These are phyloP conservation scores for Clavelina lepadiformis DNA, from an alignment of 23 tunicate genomes.

Conservation along the genomic window DNA sequence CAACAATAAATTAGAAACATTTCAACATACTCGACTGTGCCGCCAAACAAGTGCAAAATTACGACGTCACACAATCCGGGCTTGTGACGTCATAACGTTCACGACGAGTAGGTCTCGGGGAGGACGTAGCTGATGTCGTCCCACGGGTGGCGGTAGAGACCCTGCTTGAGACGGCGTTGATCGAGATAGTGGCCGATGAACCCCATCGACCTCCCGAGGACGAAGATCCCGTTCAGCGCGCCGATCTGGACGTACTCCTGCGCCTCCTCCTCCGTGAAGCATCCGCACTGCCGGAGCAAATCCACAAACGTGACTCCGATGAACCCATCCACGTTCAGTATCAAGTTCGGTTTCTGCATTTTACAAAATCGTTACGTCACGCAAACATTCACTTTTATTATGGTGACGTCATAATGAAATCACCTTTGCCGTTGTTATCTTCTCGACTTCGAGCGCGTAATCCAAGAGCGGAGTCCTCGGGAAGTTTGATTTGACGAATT, in stretches of 20 bases:
- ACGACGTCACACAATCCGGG: too few relatives aligned
- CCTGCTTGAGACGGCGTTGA: constrained; percentile 90
- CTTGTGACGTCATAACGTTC: not conserved
- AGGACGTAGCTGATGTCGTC: constrained; percentile 97
- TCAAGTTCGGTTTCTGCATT: constrained; percentile 92
- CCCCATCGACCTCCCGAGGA: constrained; percentile 93
- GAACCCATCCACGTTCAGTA: constrained; percentile 95
- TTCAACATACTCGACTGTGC: too few relatives aligned
- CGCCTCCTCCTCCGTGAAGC: constrained; percentile 97
- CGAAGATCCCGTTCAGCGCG: constrained; percentile 91
- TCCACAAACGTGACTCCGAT: constrained; percentile 97
- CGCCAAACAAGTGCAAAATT: too few relatives aligned
- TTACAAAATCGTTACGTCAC: too few relatives aligned
- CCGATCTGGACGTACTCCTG: constrained; percentile 88
- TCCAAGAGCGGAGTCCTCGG: constrained; percentile 82
- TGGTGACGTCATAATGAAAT: too few relatives aligned
- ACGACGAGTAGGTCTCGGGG: constrained; percentile 86
- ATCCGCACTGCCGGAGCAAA: constrained; percentile 78
- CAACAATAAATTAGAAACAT: too few relatives aligned
- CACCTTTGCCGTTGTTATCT: constrained; percentile 99
- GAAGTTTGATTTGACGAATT: constrained; percentile 82
- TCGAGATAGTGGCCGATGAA: constrained; percentile 99
- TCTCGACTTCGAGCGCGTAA: constrained; percentile 89
- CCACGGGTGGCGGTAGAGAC: constrained; percentile 98
- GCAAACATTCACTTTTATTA: too few relatives aligned